phyloP scores from a whole-genome alignment of 2,888 invertebrate genomes.

The Pollenia angustigena region DNA sequence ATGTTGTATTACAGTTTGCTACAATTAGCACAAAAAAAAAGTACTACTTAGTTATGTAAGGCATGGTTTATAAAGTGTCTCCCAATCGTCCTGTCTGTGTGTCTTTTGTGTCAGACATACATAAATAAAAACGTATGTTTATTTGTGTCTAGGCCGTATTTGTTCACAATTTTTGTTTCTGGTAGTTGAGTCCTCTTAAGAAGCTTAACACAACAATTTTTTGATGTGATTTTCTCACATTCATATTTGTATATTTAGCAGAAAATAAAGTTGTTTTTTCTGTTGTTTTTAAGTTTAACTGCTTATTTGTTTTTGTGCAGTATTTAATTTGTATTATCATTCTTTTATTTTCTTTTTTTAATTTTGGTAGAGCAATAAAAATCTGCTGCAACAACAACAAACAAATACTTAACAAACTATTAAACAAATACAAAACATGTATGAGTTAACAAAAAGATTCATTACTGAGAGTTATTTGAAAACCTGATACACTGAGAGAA shows the following conservation, averaged over 20 bases:
- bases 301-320: not conserved
- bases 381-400: constrained; percentile 21
- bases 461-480: not conserved
- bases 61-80: constrained; percentile 15
- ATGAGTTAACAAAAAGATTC: constrained; percentile 39
- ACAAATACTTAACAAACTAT: constrained; percentile 54
- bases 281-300: not conserved
- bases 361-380: constrained; percentile 33
- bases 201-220: constrained; percentile 45
- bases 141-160: constrained; percentile 29
- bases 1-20: constrained; percentile 43
- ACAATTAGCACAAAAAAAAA: constrained; percentile 49
- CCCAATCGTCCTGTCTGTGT: not conserved
- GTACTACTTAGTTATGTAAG: constrained; percentile 8
- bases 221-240: constrained; percentile 52
- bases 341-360: constrained; percentile 1
- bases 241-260: constrained; percentile 56
- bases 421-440: constrained; percentile 53
- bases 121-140: not conserved
- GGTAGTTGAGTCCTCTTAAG: constrained; percentile 51
- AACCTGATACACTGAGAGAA: not conserved
- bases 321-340: not conserved
- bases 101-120: not conserved
- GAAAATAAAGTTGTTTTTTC: constrained; percentile 60
- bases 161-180: constrained; percentile 5